Evolutionary conservation across 1,140 invertebrate genomes (phyloP).

Genomic region (Cryptotermes secundus): DNA sequence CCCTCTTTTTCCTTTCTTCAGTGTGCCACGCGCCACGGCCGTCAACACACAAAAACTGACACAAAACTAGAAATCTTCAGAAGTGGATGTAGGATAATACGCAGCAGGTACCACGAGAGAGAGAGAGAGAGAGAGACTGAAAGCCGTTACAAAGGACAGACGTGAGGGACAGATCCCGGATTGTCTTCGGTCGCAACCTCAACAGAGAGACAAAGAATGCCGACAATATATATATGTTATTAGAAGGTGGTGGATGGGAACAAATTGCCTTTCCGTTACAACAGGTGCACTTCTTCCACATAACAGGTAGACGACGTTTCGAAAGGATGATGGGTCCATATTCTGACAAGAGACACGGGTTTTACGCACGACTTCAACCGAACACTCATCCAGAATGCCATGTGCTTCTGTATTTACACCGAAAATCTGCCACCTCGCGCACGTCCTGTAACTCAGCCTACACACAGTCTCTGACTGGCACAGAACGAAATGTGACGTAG

Average conservation of each 20-base stretch:
- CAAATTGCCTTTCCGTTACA: not conserved
- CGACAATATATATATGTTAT: not conserved
- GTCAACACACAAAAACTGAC: not conserved
- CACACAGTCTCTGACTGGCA: too few relatives aligned
- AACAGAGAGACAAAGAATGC: not conserved
- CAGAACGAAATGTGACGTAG: too few relatives aligned
- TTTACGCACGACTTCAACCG: too few relatives aligned
- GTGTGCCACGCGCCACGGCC: not conserved
- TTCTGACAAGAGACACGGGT: too few relatives aligned
- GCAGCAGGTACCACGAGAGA: not conserved
- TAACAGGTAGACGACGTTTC: not conserved
- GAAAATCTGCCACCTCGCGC: too few relatives aligned
- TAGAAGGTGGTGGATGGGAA: not conserved
- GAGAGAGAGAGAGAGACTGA: too few relatives aligned
- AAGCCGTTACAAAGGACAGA: not conserved
- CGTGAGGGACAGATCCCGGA: not conserved
- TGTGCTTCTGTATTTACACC: too few relatives aligned
- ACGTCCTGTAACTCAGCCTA: too few relatives aligned
- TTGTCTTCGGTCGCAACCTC: not conserved
- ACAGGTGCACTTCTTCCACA: not conserved
- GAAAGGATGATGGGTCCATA: too few relatives aligned
- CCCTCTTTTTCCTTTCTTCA: not conserved
- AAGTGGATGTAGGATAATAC: not conserved
- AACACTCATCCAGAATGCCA: too few relatives aligned
- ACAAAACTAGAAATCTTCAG: not conserved